Evolutionary conservation across 2,888 invertebrate species (phyloP).

Genomic region (Papilio protenor): DNA sequence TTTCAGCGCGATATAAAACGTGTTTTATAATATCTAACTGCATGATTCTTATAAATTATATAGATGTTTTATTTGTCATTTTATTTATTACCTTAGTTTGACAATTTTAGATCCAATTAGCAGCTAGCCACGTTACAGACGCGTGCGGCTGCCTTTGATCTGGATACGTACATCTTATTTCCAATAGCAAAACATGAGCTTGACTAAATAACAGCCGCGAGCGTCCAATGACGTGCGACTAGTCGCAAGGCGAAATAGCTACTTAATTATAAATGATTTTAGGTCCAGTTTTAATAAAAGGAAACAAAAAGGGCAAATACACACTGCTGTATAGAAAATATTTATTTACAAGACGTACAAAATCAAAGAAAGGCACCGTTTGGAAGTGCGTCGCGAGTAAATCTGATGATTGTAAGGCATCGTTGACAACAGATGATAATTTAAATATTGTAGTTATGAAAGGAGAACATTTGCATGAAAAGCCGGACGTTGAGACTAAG

Average conservation of each 20-base stretch:
- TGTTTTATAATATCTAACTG: not conserved
- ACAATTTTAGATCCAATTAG: not conserved
- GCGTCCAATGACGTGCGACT: not conserved
- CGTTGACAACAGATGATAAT: constrained; percentile 67
- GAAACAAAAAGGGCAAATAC: constrained; percentile 66
- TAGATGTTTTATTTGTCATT: not conserved
- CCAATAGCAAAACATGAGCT: not conserved
- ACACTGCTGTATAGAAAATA: constrained; percentile 64
- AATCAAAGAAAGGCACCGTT: constrained; percentile 73
- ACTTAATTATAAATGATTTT: constrained; percentile 60
- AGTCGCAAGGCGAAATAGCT: not conserved
- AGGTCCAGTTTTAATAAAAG: constrained; percentile 73
- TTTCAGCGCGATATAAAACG: too few species aligned
- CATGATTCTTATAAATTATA: not conserved
- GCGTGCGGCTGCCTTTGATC: not conserved
- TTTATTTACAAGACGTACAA: constrained; percentile 65
- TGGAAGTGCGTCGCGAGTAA: constrained; percentile 75
- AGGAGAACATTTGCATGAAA: constrained; percentile 63
- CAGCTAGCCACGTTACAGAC: not conserved
- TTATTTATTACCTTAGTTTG: too few species aligned
- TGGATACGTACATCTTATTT: too few species aligned
- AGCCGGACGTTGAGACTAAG: constrained; percentile 57
- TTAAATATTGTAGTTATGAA: constrained; percentile 65
- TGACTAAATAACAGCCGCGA: not conserved
- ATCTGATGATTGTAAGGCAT: constrained; percentile 65